phyloP scores from a whole-genome alignment of 1,140 invertebrate genomes.

The Aphelenchoides fujianensis region DNA sequence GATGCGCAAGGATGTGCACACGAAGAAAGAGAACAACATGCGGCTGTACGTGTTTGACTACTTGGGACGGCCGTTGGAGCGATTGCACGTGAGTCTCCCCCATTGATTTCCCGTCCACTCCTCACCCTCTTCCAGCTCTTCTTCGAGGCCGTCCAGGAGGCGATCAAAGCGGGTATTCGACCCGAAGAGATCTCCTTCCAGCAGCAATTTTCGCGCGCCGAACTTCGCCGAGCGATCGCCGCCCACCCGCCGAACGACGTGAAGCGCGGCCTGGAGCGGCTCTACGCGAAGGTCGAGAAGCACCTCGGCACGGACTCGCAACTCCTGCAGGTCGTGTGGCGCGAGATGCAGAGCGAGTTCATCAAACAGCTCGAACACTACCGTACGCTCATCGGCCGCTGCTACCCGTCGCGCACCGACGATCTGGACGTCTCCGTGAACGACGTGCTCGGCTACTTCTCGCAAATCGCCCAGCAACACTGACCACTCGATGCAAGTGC shows the following conservation, averaged over 20 bases:
- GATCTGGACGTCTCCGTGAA: slow-evolving; percentile 90
- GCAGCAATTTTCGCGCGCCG: slow-evolving; percentile 92
- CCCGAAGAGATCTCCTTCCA: slow-evolving; percentile 96
- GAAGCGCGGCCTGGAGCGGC: slow-evolving; percentile 86
- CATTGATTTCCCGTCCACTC: slow-evolving; percentile 5
- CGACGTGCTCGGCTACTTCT: slow-evolving; percentile 92
- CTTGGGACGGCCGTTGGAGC: slow-evolving; percentile 89
- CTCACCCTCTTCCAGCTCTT: slow-evolving; percentile 61
- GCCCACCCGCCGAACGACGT: slow-evolving; percentile 92
- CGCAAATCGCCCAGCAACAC: slow-evolving; percentile 94
- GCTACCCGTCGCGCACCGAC: slow-evolving; percentile 93
- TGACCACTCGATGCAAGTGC: slow-evolving; percentile 58
- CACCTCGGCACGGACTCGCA: slow-evolving; percentile 91
- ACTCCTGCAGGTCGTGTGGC: slow-evolving; percentile 92
- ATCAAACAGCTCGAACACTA: slow-evolving; percentile 91
- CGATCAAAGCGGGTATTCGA: slow-evolving; percentile 85
- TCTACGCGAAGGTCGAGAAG: slow-evolving; percentile 96
- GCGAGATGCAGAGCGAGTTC: slow-evolving; percentile 98
- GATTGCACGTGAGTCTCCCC: slow-evolving; percentile 75
- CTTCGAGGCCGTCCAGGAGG: slow-evolving; percentile 87
- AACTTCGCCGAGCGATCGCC: slow-evolving; percentile 87
- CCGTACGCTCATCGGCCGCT: slow-evolving; percentile 85
- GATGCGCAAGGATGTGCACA: slow-evolving; percentile 84
- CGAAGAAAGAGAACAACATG: slow-evolving; percentile 83
- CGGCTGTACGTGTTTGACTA: slow-evolving; percentile 85